Base-by-base conservation (phyloP, 1,140 invertebrate genomes). In the Leptopilina clavipes region DNA sequence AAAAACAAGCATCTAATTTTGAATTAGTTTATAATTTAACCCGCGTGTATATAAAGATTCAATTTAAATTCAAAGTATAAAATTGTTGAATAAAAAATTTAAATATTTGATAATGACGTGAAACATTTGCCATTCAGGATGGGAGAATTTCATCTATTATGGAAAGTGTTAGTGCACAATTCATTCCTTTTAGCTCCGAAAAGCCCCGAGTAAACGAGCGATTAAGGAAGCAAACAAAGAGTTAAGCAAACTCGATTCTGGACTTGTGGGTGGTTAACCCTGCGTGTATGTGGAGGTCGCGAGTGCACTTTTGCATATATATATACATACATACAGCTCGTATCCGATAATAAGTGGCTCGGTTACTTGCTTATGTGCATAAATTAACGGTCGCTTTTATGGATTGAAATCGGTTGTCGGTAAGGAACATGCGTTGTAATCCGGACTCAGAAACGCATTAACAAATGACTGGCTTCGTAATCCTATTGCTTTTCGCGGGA, bases 361-460 rank as follows among this genome's bases (percentile, higher is more conserved):
- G 76, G 52, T 45, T 73, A 75, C 72, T 80, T 79, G 76, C 81
- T 85, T 85, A 85, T 86, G 84, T 79, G 73, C 84, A 86, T 86
- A 86, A 83, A 86, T 86, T 85, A 86, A 74, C 78, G 77, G 72
- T 73, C 79, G 79, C 81, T 82, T 84, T 86, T 82, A 71, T 78
- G 80, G 56, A 84, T 79, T 74, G 71, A 74, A 74, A 79, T 73
- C 77, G 74, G 78, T 78, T 83, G 85, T 86, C 85, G 76, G 79
- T 37, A 75, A 73, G 74, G 78, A 80, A 84, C 84, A 79, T 82
- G 78, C 79, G 75, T 75, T 79, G 84, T 86, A 85, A 85, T 86
- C 81, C 80, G 80, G 82, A 82, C 83, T 84, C 84, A 84, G 83
- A 83, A 86, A 85, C 80, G 84, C 84, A 85, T 86, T 85, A 86